Evolutionary conservation across 2,797 vertebrate species (phyloP).

Genomic region (Pseudochirops corinnae): DNA sequence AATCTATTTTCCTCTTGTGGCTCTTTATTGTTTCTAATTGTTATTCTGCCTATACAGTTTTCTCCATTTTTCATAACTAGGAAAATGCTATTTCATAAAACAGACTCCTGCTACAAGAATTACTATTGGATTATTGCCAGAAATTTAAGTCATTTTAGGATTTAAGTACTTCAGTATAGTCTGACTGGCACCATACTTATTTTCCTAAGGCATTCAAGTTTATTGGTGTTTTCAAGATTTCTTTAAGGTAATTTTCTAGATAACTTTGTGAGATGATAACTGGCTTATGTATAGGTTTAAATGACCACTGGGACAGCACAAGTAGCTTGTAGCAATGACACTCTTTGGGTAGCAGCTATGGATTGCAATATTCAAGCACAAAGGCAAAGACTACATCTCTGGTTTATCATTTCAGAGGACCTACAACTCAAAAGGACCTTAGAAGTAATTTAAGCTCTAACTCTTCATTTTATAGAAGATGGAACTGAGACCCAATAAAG

Average conservation of each 20-base stretch:
- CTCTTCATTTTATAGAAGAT: neutral
- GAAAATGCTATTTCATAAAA: neutral
- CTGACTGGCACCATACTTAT: neutral
- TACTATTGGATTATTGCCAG: fast-evolving
- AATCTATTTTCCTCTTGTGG: neutral
- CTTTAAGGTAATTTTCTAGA: neutral
- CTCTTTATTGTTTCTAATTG: conserved; percentile 38
- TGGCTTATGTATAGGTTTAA: neutral
- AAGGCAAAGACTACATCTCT: neutral
- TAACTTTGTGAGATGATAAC: neutral
- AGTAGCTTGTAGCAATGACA: neutral
- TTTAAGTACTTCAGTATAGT: fast-evolving
- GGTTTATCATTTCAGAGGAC: neutral
- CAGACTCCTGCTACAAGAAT: neutral
- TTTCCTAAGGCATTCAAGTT: neutral
- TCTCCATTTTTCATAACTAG: neutral
- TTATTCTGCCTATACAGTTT: neutral
- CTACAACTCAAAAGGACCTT: neutral
- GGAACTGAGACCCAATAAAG: neutral
- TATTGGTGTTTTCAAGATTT: neutral
- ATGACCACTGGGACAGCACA: neutral
- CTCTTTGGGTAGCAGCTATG: neutral
- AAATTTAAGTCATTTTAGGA: neutral
- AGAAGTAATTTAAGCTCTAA: neutral
- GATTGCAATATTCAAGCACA: neutral